Percentiles rank a stretch among this genome's conserved stretches.
Evolutionary conservation across 2,797 vertebrate species (phyloP).

Genomic region (Setipinna tenuifilis): DNA sequence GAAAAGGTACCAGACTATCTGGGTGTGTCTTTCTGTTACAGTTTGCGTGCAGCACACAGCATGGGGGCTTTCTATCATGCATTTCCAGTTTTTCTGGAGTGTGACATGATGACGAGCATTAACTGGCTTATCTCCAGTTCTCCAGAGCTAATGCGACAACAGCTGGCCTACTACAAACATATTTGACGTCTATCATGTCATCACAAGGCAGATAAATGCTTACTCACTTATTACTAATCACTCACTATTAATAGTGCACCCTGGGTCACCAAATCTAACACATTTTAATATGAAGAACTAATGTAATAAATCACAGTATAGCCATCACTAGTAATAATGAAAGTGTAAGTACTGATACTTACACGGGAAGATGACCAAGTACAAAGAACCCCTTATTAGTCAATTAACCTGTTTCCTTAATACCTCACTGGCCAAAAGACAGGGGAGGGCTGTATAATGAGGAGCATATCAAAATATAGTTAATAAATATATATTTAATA

Average conservation of each 20-base stretch:
- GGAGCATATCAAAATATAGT: background rate
- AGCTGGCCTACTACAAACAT: background rate
- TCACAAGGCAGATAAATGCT: background rate
- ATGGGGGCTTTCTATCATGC: background rate
- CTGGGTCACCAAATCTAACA: background rate
- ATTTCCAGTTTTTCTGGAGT: slow-evolving; percentile 9
- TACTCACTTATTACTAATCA: background rate
- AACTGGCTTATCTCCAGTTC: background rate
- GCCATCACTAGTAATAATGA: background rate
- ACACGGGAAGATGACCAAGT: background rate
- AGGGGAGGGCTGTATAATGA: background rate
- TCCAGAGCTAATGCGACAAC: background rate
- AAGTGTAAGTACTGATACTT: background rate
- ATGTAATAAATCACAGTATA: background rate
- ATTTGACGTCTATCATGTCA: background rate
- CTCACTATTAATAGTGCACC: background rate
- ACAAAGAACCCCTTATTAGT: background rate
- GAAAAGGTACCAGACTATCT: background rate
- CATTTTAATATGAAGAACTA: background rate
- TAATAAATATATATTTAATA: background rate
- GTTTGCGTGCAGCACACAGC: background rate
- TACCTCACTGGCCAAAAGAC: background rate
- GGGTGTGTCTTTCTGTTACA: background rate
- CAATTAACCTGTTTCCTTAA: background rate
- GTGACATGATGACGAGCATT: background rate